Conservation (phyloP, 2,888 invertebrate genomes). For the Notodromas monacha region DNA sequence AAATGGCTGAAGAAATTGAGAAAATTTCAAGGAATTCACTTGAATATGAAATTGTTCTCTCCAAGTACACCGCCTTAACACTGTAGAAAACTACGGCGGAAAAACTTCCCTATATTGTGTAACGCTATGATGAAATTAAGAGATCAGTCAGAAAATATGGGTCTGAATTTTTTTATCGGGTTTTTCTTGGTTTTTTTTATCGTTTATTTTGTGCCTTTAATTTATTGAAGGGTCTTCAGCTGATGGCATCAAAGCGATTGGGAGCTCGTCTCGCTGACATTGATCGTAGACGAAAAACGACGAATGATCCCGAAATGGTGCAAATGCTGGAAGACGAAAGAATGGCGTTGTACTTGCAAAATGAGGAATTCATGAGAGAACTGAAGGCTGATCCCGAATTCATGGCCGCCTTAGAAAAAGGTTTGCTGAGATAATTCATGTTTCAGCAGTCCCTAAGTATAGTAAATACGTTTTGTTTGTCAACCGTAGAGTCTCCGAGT, state of each 20-base stretch:
- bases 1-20: too few species aligned
- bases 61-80: too few species aligned
- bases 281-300: slow-evolving; percentile 15
- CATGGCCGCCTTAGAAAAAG: slow-evolving; percentile 44
- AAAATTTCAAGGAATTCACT: too few species aligned
- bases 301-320: slow-evolving; percentile 17
- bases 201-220: slow-evolving; percentile 7
- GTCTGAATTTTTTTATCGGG: slow-evolving; percentile 1
- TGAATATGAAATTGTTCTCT: too few species aligned
- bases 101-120: too few species aligned
- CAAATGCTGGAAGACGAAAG: slow-evolving; percentile 47
- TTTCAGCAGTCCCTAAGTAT: too few species aligned
- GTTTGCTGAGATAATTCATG: too few species aligned
- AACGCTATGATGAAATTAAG: too few species aligned
- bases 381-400: slow-evolving; percentile 55
- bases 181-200: slow-evolving; percentile 7
- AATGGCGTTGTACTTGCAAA: slow-evolving; percentile 52
- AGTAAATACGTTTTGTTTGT: too few species aligned
- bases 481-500: too few species aligned
- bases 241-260: slow-evolving; percentile 12
- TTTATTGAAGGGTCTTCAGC: slow-evolving; percentile 10
- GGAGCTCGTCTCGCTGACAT: slow-evolving; percentile 19
- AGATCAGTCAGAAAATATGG: neutral
- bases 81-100: too few species aligned
- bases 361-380: slow-evolving; percentile 62